These are phyloP conservation scores for Morbakka virulenta DNA, from an alignment of 30 jellyfish, hydroid and myxozoan genomes.

Conservation along the genomic window DNA sequence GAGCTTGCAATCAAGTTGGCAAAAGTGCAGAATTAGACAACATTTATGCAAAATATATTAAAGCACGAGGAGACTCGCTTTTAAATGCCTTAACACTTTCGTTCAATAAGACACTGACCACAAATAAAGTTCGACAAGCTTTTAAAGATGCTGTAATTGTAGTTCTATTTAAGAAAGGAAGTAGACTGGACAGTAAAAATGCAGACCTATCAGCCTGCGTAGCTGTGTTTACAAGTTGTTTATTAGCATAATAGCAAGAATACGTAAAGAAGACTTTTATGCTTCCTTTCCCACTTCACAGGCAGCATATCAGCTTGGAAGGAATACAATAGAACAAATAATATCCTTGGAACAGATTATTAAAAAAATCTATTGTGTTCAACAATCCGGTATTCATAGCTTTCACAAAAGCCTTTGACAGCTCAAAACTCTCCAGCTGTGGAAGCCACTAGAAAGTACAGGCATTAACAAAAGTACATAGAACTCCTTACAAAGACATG, in stretches of 20 bases:
- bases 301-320: conserved; percentile 21
- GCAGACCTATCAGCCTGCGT: not conserved
- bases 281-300: conserved; percentile 10
- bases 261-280: conserved; percentile 1
- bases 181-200: not conserved
- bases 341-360: not conserved
- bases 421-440: too few relatives aligned
- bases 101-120: not conserved
- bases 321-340: not conserved
- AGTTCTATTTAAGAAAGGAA: not conserved
- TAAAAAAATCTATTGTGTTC: not conserved
- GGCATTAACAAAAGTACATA: too few relatives aligned
- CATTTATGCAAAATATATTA: not conserved
- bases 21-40: not conserved
- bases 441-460: too few relatives aligned
- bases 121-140: not conserved
- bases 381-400: not conserved
- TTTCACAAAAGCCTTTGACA: too few relatives aligned
- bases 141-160: not conserved
- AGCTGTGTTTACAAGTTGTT: not conserved
- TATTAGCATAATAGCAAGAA: conserved; percentile 7
- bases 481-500: too few relatives aligned
- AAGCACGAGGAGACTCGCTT: not conserved
- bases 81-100: not conserved
- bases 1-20: not conserved